These are phyloP conservation scores for Prinia subflava DNA, from an alignment of 2,113 vertebrate species.

Conservation along the genomic window DNA sequence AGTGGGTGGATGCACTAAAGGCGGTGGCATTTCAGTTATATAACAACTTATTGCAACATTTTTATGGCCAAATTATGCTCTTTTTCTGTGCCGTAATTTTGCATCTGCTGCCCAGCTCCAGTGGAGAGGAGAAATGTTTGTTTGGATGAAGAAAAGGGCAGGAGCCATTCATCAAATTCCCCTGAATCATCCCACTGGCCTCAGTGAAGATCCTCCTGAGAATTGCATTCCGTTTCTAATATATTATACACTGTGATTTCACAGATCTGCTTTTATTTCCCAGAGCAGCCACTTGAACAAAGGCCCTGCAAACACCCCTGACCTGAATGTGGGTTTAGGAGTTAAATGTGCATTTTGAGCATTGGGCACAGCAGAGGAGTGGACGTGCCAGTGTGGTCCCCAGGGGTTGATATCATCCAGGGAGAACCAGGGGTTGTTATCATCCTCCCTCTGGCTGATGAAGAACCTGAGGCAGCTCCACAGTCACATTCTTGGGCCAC, in stretches of 20 bases:
- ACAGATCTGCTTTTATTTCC: background rate
- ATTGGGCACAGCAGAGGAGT: background rate
- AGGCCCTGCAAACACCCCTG: background rate
- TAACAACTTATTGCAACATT: conserved; percentile 69
- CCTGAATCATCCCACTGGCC: conserved; percentile 15
- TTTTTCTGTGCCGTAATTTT: conserved; percentile 59
- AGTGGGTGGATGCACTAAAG: conserved; percentile 68
- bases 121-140: conserved; percentile 21
- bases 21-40: conserved; percentile 64
- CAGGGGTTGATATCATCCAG: background rate
- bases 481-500: background rate
- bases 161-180: conserved; percentile 33
- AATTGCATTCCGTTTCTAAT: conserved; percentile 5
- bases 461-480: background rate
- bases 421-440: background rate
- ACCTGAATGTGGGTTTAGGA: background rate
- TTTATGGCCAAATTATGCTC: conserved; percentile 69
- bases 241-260: background rate
- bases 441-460: background rate
- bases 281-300: background rate
- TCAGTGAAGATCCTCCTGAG: conserved; percentile 2
- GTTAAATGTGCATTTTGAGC: accelerated
- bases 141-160: conserved; percentile 42
- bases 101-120: conserved; percentile 42
- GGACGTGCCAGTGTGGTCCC: background rate